phyloP scores from a whole-genome alignment of 2,888 invertebrate species.

The Epinotia ramella region DNA sequence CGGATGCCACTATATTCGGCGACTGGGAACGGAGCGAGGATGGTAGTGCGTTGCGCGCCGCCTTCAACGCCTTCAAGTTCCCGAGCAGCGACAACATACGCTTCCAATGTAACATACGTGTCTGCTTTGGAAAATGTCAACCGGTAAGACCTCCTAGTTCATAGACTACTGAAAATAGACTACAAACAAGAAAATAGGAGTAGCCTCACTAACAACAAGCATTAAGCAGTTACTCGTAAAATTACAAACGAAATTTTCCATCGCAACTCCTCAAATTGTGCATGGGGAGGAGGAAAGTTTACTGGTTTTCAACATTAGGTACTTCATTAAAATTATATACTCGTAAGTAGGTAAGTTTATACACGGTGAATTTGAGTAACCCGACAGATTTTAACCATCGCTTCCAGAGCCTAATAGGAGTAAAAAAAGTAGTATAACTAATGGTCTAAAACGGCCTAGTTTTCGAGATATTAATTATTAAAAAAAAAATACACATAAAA shows the following conservation, averaged over 20 bases:
- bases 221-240: not conserved
- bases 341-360: no score
- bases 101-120: slow-evolving; percentile 98
- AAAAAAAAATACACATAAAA: no score
- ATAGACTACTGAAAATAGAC: not conserved
- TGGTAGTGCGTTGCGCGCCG: slow-evolving; percentile 93
- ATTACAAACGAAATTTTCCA: not conserved
- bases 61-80: slow-evolving; percentile 98
- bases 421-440: no score
- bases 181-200: not conserved
- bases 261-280: not conserved
- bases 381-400: no score
- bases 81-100: slow-evolving; percentile 96
- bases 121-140: slow-evolving; percentile 97
- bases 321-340: no score
- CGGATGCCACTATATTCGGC: slow-evolving; percentile 96
- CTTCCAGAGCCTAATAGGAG: no score
- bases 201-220: not conserved
- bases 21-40: slow-evolving; percentile 97
- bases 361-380: no score
- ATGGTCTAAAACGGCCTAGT: no score
- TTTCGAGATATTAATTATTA: no score
- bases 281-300: not conserved
- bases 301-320: not conserved
- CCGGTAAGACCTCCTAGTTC: slow-evolving; percentile 87